Base-by-base conservation (phyloP, 1,140 invertebrate genomes). In the Drosophila persimilis region DNA sequence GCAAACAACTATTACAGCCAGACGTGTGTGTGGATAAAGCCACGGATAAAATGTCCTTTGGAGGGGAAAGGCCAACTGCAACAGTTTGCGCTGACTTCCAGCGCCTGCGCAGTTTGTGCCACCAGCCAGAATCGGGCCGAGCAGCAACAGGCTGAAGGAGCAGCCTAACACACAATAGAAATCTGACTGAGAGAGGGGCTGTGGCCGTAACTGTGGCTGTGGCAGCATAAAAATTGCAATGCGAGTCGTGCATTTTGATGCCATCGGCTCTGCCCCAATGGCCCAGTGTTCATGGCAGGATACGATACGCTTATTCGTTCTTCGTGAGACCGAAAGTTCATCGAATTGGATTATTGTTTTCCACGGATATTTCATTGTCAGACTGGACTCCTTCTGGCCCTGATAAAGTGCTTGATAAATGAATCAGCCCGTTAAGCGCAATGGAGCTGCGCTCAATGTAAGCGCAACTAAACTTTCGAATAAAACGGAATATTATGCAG, bases 51-150 rank as follows among this genome's bases (percentile, higher is more conserved):
- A 66, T 58, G 67, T 64, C 58, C 48, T 59, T 63, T 64, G 75
- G 53, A 86, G 81, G 81, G 81, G 81, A 70, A 85, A 85, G 70
- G 69, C 59, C 77, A 57, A 85, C 73, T 85, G 81, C 81, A 85
- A 85, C 81, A 85, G 78, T 78, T 85, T 81, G 64, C 20, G 69
- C 61, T 54, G 13, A 22, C 50, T 85, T 85, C 81, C 81, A 85
- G 48, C 77, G 81, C 81, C 69, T 86, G 81, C 81, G 81, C 65
- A 8, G 24, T 9, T 9, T 2, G 6, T 2, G 0, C 17, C 35
- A 39, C 35, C 35, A 39, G 35, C 35, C 35, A 39, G 11, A 13
- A 13, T 13, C 35, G 35, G 35, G 11, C 54, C 58, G 48, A 78
- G 52, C 72, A 85, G 81, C 81, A 85, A 85, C 81, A 85, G 81